A percentile compares a stretch with the other conserved stretches of the same genome.
Conservation (phyloP, 2,888 invertebrate species). For the Lottia gigantea region DNA sequence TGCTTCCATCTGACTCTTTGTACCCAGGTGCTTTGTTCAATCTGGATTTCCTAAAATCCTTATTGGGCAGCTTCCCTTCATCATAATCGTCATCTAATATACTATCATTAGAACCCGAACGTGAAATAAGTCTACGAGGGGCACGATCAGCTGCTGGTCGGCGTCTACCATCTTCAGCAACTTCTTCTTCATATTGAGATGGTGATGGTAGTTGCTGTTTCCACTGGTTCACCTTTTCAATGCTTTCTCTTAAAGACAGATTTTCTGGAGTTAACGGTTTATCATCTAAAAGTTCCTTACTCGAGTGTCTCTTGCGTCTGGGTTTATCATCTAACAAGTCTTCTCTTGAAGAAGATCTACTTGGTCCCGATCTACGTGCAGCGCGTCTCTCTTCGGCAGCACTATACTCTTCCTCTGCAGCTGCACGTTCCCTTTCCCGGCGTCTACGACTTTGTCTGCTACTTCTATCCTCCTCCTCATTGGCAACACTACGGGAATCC, state of each 20-base stretch:
- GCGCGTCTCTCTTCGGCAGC: slow-evolving; percentile 32
- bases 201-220: slow-evolving; percentile 57
- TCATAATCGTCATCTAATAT: slow-evolving; percentile 49
- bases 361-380: slow-evolving; percentile 29
- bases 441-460: slow-evolving; percentile 38
- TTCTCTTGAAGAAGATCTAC: slow-evolving; percentile 57
- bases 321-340: slow-evolving; percentile 54
- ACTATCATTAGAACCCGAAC: slow-evolving; percentile 50
- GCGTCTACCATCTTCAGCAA: slow-evolving; percentile 21
- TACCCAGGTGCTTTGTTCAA: slow-evolving; percentile 75
- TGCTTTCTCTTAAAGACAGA: slow-evolving; percentile 61
- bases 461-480: slow-evolving; percentile 36
- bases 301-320: slow-evolving; percentile 48
- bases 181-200: slow-evolving; percentile 31
- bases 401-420: slow-evolving; percentile 30
- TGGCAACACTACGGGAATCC: slow-evolving; percentile 31
- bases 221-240: slow-evolving; percentile 66
- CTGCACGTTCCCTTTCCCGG: slow-evolving; percentile 27
- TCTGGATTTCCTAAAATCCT: slow-evolving; percentile 81
- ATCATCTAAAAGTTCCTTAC: slow-evolving; percentile 52
- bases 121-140: slow-evolving; percentile 38
- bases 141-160: slow-evolving; percentile 28
- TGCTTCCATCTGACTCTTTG: slow-evolving; percentile 25
- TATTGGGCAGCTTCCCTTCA: slow-evolving; percentile 70
- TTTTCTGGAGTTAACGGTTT: slow-evolving; percentile 59